Evolutionary conservation across 1,140 invertebrate species (phyloP).

Genomic region (Neodiprion fabricii): DNA sequence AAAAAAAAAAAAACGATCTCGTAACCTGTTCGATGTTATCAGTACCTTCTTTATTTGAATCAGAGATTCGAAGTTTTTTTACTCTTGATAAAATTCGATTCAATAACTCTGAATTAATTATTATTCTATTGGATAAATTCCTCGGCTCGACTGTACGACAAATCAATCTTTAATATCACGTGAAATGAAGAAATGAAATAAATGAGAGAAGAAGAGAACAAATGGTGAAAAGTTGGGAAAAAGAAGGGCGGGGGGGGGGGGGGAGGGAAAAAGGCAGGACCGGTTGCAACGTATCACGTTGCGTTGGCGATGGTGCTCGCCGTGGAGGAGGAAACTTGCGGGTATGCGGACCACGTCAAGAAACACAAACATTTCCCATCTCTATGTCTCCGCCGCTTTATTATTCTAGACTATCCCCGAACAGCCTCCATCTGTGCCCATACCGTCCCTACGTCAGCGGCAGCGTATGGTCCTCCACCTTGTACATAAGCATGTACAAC

Average conservation of each 20-base stretch:
- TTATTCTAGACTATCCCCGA: slow-evolving; percentile 5
- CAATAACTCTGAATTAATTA: background rate
- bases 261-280: background rate
- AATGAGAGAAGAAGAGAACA: too few relatives aligned
- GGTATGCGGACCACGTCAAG: slow-evolving; percentile 6
- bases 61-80: too few relatives aligned
- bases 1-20: too few relatives aligned
- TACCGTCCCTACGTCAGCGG: slow-evolving; percentile 1
- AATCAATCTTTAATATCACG: background rate
- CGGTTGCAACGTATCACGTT: background rate
- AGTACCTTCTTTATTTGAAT: too few relatives aligned
- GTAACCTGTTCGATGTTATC: too few relatives aligned
- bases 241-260: background rate
- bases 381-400: slow-evolving; percentile 7
- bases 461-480: background rate
- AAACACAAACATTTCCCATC: slow-evolving; percentile 4
- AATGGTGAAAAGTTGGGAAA: background rate
- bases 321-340: background rate
- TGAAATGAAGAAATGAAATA: background rate
- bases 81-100: too few relatives aligned
- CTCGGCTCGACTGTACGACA: background rate
- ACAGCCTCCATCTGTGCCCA: slow-evolving; percentile 2
- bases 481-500: too few relatives aligned
- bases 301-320: background rate
- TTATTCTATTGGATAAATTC: background rate